Base-by-base conservation (phyloP, 2,888 invertebrate species). In the Odontocerum albicorne region DNA sequence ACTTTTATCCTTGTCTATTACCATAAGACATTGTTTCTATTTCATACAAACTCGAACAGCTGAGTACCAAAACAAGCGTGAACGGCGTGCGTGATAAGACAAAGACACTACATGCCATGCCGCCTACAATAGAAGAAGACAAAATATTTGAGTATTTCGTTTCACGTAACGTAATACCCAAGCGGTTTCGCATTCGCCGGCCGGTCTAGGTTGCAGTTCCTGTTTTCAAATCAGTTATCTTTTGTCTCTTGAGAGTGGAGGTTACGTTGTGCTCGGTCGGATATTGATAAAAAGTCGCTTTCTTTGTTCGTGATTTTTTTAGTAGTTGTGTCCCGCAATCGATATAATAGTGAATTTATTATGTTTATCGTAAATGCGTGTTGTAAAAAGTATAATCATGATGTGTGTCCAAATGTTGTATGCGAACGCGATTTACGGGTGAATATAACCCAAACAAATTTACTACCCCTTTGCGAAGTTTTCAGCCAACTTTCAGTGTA, bases 61-160 rank as follows among this genome's bases (percentile, higher is more conserved):
- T 77, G 77, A 77, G 76, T 75, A 77, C 75, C 77, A 78, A 76
- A 77, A 77, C 78, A 78, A 79, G 76, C 70, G 72, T 74, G 45
- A 38, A 19, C 8, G n/a, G 12, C 19, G 31, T 12, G 59, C 58
- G 10, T 15, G 15, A 15, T 46, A 12, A 1, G 13, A 35, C 12
- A 22, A 10, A 43, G 43, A 21, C 6, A 43, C 27, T 12, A 43
- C n/a, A 22, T 3, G 13, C 13, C 27, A 16, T 13, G 17, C n/a
- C n/a, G 10, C 6, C 17, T 27, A 39, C n/a, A n/a, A n/a, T n/a
- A n/a, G 22, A 39, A 44, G 19, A 44, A 20, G 35, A 44, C 17
- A 13, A n/a, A 16, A 44, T 17, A 50, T 31, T 12, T 19, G 7
- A 13, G 51, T 27, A 62, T 63, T 63, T 64, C 59, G 58, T 39